phyloP scores from a whole-genome alignment of 2,888 invertebrate species.

The Amphiduros pacificus region DNA sequence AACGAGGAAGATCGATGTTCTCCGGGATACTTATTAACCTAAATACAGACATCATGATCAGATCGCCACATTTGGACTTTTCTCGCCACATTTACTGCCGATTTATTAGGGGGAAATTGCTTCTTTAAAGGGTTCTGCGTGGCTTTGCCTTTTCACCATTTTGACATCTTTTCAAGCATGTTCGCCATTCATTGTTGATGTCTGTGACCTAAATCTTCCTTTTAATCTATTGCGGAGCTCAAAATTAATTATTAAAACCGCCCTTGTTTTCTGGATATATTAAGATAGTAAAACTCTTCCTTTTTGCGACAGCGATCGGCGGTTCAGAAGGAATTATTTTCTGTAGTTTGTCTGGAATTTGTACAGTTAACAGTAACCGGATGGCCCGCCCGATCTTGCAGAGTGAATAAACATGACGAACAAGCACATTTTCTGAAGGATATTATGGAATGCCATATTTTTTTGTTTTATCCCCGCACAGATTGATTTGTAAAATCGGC shows the following conservation, averaged over 20 bases:
- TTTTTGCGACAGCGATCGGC: background rate
- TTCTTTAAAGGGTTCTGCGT: background rate
- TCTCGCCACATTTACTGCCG: background rate
- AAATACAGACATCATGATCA: background rate
- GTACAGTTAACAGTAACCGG: too few relatives aligned
- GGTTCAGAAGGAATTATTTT: background rate
- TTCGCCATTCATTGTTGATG: constrained; percentile 15
- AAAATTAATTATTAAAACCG: background rate
- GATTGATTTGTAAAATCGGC: too few relatives aligned
- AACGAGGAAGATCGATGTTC: background rate
- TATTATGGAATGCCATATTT: too few relatives aligned
- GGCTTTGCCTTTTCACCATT: background rate
- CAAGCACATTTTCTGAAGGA: too few relatives aligned
- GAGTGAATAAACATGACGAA: too few relatives aligned
- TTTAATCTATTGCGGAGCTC: background rate
- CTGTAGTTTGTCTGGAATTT: too few relatives aligned
- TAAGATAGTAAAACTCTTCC: too few relatives aligned
- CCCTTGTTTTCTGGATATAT: too few relatives aligned
- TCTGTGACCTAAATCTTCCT: constrained; percentile 6
- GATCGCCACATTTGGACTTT: background rate
- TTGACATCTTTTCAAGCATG: background rate
- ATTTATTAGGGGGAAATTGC: background rate
- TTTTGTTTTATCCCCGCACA: too few relatives aligned
- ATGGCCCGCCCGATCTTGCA: too few relatives aligned
- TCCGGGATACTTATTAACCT: background rate